Evolutionary conservation across 2,888 invertebrate species (phyloP), one percentile per base, ranked within the genome.

Genomic region (Chamaedrilus cognettii): DNA sequence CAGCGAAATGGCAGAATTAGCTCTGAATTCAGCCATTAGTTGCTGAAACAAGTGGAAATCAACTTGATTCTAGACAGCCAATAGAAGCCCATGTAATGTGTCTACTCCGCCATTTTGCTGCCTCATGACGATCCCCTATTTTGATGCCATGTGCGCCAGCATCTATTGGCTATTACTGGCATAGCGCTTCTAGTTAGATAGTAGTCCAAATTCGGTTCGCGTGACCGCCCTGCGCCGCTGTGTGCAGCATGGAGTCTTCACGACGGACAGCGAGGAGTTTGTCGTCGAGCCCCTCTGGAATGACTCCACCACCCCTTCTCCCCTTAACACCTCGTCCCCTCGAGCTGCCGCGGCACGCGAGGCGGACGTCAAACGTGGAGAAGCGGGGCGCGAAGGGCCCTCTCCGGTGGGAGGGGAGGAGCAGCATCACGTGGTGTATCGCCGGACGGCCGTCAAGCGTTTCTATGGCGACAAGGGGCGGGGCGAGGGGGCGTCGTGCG

Each of bases 251-350:
- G 81, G 81, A 1, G 76, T 82, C 5, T 80, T 82, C 66, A 76
- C 77, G 15, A 79, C 80, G 1, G 75, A 75, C 7, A 76, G 75
- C 5, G 79, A 80, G 33, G 78, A 80, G 55, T 81, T 76, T 65
- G 78, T 81, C 66, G 78, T 81, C 42, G 81, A 81, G 69, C 81
- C 81, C 1, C 69, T 80, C 49, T 80, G 80, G 80, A 81, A 81
- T 67, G 71, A 64, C 57, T 31, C 30, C 19, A 49, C 11, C 15
- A n/a, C 49, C 19, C 11, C 11, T 19, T 42, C 42, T 11, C n/a
- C n/a, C n/a, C n/a, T n/a, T n/a, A 42, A 19, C 11, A 11, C 19
- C 19, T 42, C 19, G 11, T 26, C 26, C 2, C 23, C 28, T 7
- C 23, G 56, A 55, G 56, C 7, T 23, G 58, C n/a, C 2, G 23